Conservation (phyloP, 1,140 invertebrate species). For the Varroa destructor region DNA sequence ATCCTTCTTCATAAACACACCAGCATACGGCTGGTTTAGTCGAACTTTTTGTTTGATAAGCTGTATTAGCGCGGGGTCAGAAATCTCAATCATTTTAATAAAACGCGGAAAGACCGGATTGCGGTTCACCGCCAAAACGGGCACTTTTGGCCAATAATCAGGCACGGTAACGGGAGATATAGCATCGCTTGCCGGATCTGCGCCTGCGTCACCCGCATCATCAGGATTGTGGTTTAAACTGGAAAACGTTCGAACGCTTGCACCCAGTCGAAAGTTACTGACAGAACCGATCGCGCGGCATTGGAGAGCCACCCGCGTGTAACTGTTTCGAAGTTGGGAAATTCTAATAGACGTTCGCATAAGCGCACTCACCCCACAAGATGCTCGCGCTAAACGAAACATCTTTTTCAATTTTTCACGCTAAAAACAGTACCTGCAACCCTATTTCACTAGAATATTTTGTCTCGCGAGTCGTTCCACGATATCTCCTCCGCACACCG, state of each 20-base stretch:
- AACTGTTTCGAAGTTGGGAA: not conserved
- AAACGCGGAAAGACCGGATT: constrained; percentile 96
- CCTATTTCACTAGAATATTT: no score
- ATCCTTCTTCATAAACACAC: constrained; percentile 87
- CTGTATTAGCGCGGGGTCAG: constrained; percentile 73
- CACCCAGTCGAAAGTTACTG: not conserved
- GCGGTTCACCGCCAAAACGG: constrained; percentile 78
- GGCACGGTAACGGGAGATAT: constrained; percentile 66
- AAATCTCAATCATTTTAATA: constrained; percentile 91
- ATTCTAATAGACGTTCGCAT: not conserved
- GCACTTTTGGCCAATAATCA: constrained; percentile 87
- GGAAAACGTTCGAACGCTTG: not conserved
- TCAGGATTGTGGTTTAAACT: not conserved
- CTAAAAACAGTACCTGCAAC: no score
- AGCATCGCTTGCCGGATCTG: constrained; percentile 15
- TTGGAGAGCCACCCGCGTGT: not conserved
- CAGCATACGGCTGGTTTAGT: constrained; percentile 90
- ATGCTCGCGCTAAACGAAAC: constrained; percentile 15
- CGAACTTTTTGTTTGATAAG: constrained; percentile 83
- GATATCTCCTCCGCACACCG: no score
- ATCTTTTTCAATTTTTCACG: not conserved
- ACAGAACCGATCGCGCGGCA: not conserved
- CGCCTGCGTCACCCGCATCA: not conserved
- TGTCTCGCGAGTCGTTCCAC: no score
- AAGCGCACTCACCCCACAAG: not conserved